Evolutionary conservation across 23 tunicate genomes (phyloP).

Genomic region (Trididemnum nubilum): DNA sequence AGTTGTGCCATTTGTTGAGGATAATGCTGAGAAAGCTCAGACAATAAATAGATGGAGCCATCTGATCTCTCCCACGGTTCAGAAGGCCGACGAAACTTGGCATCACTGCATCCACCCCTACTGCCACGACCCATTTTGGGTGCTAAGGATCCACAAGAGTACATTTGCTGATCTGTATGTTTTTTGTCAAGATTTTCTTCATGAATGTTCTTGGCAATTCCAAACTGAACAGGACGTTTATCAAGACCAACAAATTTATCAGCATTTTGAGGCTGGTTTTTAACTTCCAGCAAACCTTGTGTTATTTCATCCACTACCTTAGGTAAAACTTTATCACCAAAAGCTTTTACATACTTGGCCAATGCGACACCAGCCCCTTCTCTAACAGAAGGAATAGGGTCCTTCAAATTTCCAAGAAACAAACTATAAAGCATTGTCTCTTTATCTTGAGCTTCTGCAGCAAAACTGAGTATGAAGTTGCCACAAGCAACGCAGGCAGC

Average conservation of each 20-base stretch:
- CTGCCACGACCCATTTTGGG: constrained; percentile 88
- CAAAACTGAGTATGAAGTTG: constrained; percentile 66
- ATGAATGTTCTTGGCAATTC: constrained; percentile 69
- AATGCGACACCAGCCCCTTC: constrained; percentile 90
- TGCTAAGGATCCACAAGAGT: constrained; percentile 95
- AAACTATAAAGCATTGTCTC: constrained; percentile 52
- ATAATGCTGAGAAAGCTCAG: constrained; percentile 46
- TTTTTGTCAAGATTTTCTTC: constrained; percentile 37
- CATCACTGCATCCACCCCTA: constrained; percentile 79
- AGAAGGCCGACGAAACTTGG: constrained; percentile 72
- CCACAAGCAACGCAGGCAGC: constrained; percentile 96
- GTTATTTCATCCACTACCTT: constrained; percentile 45
- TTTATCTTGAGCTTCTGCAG: constrained; percentile 33
- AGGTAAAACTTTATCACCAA: constrained; percentile 49
- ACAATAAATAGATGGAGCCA: constrained; percentile 75
- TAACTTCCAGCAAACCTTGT: constrained; percentile 52
- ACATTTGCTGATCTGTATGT: constrained; percentile 90
- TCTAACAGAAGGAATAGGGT: constrained; percentile 93
- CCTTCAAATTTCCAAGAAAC: constrained; percentile 73
- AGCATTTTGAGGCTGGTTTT: constrained; percentile 52
- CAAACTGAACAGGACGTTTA: constrained; percentile 86
- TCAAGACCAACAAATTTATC: constrained; percentile 76
- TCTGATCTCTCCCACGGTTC: constrained; percentile 97
- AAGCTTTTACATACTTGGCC: constrained; percentile 76
- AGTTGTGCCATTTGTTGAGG: constrained; percentile 28